Evolutionary conservation across 2,888 invertebrate species (phyloP).

Genomic region (Physocephala rufipes): DNA sequence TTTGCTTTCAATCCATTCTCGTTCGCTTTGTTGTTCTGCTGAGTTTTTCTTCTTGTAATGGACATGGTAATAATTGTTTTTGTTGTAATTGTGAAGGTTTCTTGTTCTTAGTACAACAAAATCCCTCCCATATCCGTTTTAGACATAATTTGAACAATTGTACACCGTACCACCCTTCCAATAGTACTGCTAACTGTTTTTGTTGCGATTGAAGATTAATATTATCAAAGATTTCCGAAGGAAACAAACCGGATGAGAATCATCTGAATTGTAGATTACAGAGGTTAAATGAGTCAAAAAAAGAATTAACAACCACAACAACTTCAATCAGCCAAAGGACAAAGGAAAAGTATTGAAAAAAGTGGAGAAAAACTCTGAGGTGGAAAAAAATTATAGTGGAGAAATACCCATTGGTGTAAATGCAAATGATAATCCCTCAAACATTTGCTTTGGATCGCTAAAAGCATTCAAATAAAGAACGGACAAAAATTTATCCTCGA

Average conservation of each 20-base stretch:
- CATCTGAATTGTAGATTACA: slow-evolving; percentile 20
- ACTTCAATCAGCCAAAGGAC: not conserved
- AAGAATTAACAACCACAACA: too few species aligned
- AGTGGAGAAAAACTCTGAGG: not conserved
- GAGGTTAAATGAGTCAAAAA: not conserved
- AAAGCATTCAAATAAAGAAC: too few species aligned
- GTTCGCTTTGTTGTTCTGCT: not conserved
- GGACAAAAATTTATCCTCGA: too few species aligned
- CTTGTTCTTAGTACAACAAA: slow-evolving; percentile 35
- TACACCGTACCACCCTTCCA: too few species aligned
- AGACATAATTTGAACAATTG: slow-evolving; percentile 30
- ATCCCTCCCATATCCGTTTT: slow-evolving; percentile 43
- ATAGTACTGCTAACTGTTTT: too few species aligned
- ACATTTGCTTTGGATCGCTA: too few species aligned
- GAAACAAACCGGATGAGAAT: slow-evolving; percentile 2
- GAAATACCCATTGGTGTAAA: not conserved
- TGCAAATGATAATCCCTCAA: not conserved
- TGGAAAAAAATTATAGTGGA: slow-evolving; percentile 29
- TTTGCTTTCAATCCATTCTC: not conserved
- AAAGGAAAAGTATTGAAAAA: not conserved
- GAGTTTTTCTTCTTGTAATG: not conserved
- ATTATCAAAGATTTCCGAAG: not conserved
- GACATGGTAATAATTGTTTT: too few species aligned
- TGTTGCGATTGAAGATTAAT: slow-evolving; percentile 8
- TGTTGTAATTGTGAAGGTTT: too few species aligned